Evolutionary conservation across 2,888 invertebrate species (phyloP).

Genomic region (Stomorhina lunata): DNA sequence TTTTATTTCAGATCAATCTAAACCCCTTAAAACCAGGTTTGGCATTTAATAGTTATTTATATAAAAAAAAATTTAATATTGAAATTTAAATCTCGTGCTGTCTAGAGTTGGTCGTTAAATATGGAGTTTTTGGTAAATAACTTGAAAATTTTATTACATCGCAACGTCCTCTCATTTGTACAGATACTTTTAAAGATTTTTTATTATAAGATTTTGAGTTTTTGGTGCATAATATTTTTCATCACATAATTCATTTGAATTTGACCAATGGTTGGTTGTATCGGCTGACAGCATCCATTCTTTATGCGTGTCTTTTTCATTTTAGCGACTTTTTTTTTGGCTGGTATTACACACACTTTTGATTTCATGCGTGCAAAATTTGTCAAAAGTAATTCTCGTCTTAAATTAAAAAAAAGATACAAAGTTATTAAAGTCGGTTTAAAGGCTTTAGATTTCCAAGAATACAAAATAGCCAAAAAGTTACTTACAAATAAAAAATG

Average conservation of each 20-base stretch:
- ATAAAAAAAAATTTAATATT: constrained; percentile 40
- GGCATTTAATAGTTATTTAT: constrained; percentile 52
- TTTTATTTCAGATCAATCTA: constrained; percentile 53
- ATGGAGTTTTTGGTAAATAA: constrained; percentile 44
- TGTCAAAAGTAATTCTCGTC: constrained; percentile 63
- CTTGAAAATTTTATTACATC: constrained; percentile 62
- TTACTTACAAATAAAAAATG: no score
- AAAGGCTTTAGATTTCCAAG: neutral
- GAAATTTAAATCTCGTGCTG: constrained; percentile 65
- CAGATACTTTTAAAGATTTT: constrained; percentile 36
- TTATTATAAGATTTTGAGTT: neutral
- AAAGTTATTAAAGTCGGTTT: neutral
- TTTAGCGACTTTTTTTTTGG: neutral
- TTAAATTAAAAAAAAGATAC: constrained; percentile 35
- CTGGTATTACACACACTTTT: constrained; percentile 33
- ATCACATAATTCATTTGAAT: constrained; percentile 61
- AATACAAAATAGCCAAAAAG: neutral
- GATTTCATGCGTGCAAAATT: constrained; percentile 66
- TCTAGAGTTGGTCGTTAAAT: constrained; percentile 47
- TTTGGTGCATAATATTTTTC: constrained; percentile 33
- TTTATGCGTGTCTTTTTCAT: constrained; percentile 1
- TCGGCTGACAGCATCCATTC: constrained; percentile 55
- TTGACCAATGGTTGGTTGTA: constrained; percentile 41
- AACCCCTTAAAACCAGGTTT: constrained; percentile 62
- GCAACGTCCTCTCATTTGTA: constrained; percentile 53